Evolutionary conservation across 2,113 vertebrate species (phyloP).

Genomic region (Chaetops frenatus): DNA sequence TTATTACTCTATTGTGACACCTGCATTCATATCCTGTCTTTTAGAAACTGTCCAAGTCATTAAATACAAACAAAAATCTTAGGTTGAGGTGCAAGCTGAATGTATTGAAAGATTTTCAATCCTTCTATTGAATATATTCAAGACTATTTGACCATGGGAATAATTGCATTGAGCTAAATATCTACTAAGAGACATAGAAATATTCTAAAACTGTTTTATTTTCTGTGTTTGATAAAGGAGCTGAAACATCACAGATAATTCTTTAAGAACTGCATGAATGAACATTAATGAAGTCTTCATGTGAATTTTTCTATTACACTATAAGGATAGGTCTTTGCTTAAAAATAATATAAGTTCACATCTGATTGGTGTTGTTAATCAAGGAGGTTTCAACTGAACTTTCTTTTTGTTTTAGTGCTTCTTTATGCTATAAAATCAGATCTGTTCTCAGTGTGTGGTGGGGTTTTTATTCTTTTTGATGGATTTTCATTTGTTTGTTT

Average conservation of each 20-base stretch:
- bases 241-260: background rate
- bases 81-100: background rate
- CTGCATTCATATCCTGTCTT: background rate
- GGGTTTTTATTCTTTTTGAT: background rate
- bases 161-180: background rate
- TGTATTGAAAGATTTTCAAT: background rate
- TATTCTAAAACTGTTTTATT: background rate
- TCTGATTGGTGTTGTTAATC: background rate
- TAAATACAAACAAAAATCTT: background rate
- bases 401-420: background rate
- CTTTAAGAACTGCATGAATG: background rate
- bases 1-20: background rate
- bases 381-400: background rate
- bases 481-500: background rate
- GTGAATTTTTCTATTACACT: background rate
- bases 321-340: background rate
- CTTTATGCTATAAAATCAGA: background rate
- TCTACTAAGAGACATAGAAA: background rate
- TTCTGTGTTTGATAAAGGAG: background rate
- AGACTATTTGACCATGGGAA: background rate
- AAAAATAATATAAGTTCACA: background rate
- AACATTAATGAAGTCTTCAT: background rate
- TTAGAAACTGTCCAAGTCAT: background rate
- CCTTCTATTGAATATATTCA: background rate
- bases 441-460: background rate